Conservation (phyloP, 2,888 invertebrate species). For the Nowickia ferox region DNA sequence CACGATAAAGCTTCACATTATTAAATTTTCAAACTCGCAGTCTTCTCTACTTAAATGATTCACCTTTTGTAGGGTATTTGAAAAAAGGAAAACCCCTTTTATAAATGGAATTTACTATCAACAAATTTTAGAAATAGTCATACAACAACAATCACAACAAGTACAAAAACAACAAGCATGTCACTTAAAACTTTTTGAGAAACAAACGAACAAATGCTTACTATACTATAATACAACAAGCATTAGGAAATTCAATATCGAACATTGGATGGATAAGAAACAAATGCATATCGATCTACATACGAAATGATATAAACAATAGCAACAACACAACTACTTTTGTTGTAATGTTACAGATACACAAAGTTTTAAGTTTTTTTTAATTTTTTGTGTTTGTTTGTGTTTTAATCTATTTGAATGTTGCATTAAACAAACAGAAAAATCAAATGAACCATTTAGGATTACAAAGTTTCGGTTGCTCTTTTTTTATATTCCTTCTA, state of each 20-base stretch:
- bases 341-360: slow-evolving; percentile 61
- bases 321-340: slow-evolving; percentile 45
- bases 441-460: slow-evolving; percentile 55
- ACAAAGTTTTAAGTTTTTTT: slow-evolving; percentile 22
- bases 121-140: slow-evolving; percentile 8
- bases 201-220: slow-evolving; percentile 50
- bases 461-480: slow-evolving; percentile 52
- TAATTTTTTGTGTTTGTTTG: too few relatives aligned
- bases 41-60: too few relatives aligned
- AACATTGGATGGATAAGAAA: slow-evolving; percentile 67
- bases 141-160: slow-evolving; percentile 37
- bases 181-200: slow-evolving; percentile 64
- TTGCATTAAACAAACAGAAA: slow-evolving; percentile 30
- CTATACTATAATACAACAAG: slow-evolving; percentile 75
- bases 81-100: slow-evolving; percentile 39
- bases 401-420: slow-evolving; percentile 47
- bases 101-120: slow-evolving; percentile 8
- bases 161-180: slow-evolving; percentile 60
- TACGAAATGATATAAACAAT: slow-evolving; percentile 54
- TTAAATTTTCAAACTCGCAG: too few relatives aligned
- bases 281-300: slow-evolving; percentile 59
- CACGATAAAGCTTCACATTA: background rate
- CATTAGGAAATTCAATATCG: slow-evolving; percentile 81
- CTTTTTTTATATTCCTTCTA: slow-evolving; percentile 16
- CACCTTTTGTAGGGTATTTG: slow-evolving; percentile 17